phyloP scores from a whole-genome alignment of 1,140 invertebrate genomes.

The Asobara japonica region DNA sequence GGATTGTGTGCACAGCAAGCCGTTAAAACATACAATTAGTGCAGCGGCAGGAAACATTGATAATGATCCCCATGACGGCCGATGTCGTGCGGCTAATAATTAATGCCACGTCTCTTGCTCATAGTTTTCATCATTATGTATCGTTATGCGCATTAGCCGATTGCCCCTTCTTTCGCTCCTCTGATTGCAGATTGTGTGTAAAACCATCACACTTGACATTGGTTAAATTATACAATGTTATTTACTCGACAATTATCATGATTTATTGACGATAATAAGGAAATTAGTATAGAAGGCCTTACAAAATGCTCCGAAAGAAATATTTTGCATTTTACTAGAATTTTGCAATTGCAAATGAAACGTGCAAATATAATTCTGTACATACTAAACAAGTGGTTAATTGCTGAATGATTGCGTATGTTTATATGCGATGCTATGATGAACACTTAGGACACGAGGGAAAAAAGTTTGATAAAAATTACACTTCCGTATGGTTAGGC shows the following conservation, averaged over 20 bases:
- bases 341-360: not conserved
- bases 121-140: not conserved
- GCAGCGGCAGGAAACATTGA: slow-evolving; percentile 61
- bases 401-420: not conserved
- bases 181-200: not conserved
- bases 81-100: slow-evolving; percentile 33
- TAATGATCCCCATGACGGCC: slow-evolving; percentile 50
- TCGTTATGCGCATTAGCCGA: not conserved
- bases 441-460: too few relatives aligned
- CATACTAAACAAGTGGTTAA: not conserved
- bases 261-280: not conserved
- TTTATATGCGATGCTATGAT: not conserved
- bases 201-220: not conserved
- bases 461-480: not conserved
- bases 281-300: not conserved
- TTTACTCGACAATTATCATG: not conserved
- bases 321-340: too few relatives aligned
- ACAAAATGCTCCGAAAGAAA: not conserved
- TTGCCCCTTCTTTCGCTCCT: slow-evolving; percentile 6
- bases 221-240: not conserved
- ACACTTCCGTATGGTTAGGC: too few relatives aligned
- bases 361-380: not conserved
- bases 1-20: slow-evolving; percentile 47
- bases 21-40: slow-evolving; percentile 63
- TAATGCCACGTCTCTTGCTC: slow-evolving; percentile 16